Conservation (phyloP, 2,888 invertebrate genomes). For the Tholera decimalis region DNA sequence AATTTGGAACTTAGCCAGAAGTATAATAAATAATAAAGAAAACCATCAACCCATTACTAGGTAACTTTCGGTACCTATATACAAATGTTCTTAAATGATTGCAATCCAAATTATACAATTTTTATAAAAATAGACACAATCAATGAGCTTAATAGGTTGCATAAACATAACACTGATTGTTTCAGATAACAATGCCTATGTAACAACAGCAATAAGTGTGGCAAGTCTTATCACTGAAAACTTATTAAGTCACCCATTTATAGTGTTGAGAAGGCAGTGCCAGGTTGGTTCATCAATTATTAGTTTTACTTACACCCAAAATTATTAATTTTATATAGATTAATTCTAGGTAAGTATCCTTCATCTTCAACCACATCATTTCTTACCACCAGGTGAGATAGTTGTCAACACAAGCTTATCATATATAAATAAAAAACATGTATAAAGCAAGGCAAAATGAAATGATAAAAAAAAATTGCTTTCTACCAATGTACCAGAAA, state of each 20-base stretch:
- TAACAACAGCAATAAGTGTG: slow-evolving; percentile 95
- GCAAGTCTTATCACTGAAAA: slow-evolving; percentile 97
- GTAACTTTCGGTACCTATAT: not conserved
- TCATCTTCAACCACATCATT: too few species aligned
- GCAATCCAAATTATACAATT: not conserved
- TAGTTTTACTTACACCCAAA: not conserved
- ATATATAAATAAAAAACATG: too few species aligned
- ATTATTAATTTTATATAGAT: too few species aligned
- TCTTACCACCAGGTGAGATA: too few species aligned
- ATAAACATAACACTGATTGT: slow-evolving; percentile 43
- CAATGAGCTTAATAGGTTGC: not conserved
- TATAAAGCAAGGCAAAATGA: too few species aligned
- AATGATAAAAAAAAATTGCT: too few species aligned
- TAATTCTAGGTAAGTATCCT: too few species aligned
- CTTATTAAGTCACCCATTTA: slow-evolving; percentile 98
- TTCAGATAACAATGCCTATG: slow-evolving; percentile 92
- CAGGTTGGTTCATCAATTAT: slow-evolving; percentile 92
- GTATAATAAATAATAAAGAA: too few species aligned
- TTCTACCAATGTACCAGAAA: too few species aligned
- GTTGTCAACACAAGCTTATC: too few species aligned
- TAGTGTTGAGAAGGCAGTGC: slow-evolving; percentile 98
- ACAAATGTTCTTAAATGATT: not conserved
- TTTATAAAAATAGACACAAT: not conserved
- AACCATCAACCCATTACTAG: not conserved
- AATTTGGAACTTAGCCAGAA: slow-evolving; percentile 16